A percentile compares a stretch with the other conserved stretches of the same genome.
phyloP scores from a whole-genome alignment of 2,113 vertebrate species.

The Leptodactylus fuscus region DNA sequence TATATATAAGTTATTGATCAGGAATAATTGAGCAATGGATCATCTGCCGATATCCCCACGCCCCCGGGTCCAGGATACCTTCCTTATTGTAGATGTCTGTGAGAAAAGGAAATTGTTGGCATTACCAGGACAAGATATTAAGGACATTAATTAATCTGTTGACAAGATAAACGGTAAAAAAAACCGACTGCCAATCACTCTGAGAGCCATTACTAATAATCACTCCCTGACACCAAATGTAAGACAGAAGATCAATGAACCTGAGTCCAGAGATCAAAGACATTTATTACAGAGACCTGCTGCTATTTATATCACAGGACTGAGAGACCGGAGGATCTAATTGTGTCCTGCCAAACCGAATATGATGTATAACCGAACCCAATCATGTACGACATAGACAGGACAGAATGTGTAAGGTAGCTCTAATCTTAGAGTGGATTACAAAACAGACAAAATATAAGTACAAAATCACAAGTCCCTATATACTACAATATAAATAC shows the following conservation, averaged over 20 bases:
- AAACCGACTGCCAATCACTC: neutral
- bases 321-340: too few species aligned
- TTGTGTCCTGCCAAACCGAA: too few species aligned
- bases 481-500: neutral
- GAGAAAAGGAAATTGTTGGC: neutral
- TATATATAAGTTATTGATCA: too few species aligned
- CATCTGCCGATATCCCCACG: too few species aligned
- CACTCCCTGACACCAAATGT: neutral
- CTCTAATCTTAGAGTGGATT: too few species aligned
- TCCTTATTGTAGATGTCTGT: too few species aligned
- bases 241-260: conserved; percentile 3
- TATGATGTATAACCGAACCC: too few species aligned
- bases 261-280: neutral
- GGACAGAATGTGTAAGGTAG: too few species aligned
- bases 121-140: neutral
- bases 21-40: too few species aligned
- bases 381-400: too few species aligned
- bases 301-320: neutral
- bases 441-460: too few species aligned
- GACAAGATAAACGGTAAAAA: neutral
- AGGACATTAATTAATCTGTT: neutral
- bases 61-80: too few species aligned
- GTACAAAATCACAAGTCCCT: neutral
- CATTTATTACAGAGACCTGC: neutral
- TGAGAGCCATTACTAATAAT: neutral